Conservation (phyloP, 92 coral and sea anemone genomes). For the Ricordea florida region DNA sequence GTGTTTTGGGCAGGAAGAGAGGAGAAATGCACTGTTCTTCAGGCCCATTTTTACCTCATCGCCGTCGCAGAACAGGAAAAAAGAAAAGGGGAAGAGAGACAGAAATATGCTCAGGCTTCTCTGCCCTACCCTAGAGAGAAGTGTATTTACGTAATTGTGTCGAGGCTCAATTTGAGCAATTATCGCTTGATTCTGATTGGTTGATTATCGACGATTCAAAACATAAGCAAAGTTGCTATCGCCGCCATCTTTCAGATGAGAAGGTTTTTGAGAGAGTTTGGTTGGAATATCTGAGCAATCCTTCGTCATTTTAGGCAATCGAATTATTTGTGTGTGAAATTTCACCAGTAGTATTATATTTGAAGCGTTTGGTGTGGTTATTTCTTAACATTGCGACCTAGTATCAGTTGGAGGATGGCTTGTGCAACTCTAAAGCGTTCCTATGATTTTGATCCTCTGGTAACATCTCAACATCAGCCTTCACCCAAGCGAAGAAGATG, state of each 20-base stretch:
- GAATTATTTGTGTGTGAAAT: not conserved
- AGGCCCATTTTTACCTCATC: too few species aligned
- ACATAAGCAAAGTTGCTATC: constrained; percentile 33
- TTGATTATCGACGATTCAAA: constrained; percentile 24
- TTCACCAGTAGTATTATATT: not conserved
- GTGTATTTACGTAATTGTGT: not conserved
- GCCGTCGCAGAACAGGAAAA: too few species aligned
- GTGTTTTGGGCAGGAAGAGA: too few species aligned
- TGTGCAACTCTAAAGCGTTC: constrained; percentile 99
- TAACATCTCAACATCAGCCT: constrained; percentile 98
- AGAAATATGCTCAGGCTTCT: too few species aligned
- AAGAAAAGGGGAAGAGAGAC: too few species aligned
- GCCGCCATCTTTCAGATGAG: constrained; percentile 24
- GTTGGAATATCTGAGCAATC: constrained; percentile 20
- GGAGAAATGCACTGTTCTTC: too few species aligned
- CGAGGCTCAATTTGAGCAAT: not conserved
- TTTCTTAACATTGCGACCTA: constrained; percentile 12
- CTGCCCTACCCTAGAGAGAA: not conserved
- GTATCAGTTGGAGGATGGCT: constrained; percentile 73
- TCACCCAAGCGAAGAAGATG: constrained; percentile 96
- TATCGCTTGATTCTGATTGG: constrained; percentile 20
- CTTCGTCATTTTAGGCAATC: not conserved
- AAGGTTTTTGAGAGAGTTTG: not conserved
- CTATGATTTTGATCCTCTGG: constrained; percentile 94
- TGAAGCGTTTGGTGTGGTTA: not conserved